Percentiles rank a stretch among this genome's conserved stretches.
These are phyloP conservation scores for Drosophila repletoides DNA, from an alignment of 1,140 invertebrate species.

Conservation along the genomic window DNA sequence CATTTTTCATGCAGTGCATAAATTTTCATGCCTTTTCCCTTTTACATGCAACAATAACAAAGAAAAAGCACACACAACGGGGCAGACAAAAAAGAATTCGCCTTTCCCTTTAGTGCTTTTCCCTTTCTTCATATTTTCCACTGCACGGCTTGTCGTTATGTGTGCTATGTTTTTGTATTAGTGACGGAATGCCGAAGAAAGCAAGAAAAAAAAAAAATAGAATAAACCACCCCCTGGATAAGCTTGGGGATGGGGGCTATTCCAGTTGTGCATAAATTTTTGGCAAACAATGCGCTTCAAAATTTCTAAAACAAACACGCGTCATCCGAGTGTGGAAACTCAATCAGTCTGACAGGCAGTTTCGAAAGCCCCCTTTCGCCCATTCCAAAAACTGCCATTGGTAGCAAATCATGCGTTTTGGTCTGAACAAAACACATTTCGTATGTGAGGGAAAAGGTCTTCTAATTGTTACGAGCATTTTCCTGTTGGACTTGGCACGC, in stretches of 20 bases:
- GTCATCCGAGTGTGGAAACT: conserved; percentile 35
- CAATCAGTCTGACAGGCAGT: conserved; percentile 15
- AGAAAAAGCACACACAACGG: not conserved
- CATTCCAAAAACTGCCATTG: conserved; percentile 4
- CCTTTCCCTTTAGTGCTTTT: conserved; percentile 4
- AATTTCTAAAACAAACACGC: conserved; percentile 72
- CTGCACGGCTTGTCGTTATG: not conserved
- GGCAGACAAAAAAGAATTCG: not conserved
- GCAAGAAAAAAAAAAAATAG: conserved; percentile 1
- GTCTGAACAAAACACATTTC: conserved; percentile 19
- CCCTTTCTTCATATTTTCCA: not conserved
- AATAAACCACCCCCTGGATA: not conserved
- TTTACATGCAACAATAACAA: conserved; percentile 25
- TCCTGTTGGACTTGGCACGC: conserved; percentile 65
- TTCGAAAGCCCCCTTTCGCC: not conserved
- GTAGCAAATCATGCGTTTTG: conserved; percentile 56
- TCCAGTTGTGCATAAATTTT: conserved; percentile 40
- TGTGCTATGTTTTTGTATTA: conserved; percentile 11
- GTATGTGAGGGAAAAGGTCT: not conserved
- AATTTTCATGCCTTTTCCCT: conserved; percentile 49
- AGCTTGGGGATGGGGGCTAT: not conserved
- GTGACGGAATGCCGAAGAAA: conserved; percentile 56
- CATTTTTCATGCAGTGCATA: conserved; percentile 60
- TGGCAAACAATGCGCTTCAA: conserved; percentile 55
- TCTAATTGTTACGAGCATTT: conserved; percentile 64